Base-by-base conservation (phyloP, 2,888 invertebrate species). In the Asteroscopus sphinx region DNA sequence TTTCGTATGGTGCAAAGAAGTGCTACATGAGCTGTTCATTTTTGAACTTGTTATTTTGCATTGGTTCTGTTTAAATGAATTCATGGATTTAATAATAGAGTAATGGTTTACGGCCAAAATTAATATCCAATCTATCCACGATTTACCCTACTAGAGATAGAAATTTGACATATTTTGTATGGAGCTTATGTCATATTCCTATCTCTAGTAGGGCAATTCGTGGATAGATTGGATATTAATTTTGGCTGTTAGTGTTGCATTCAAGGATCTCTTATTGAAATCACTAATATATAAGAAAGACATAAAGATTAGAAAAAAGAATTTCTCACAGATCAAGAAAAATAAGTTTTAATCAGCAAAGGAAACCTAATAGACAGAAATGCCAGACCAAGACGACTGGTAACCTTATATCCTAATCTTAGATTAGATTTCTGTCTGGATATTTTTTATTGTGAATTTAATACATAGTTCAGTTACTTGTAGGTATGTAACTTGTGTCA, bases 401-500 rank as follows among this genome's bases (percentile, higher is more conserved):
- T 45, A 65, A 53, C 6, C 9, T 41, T 37, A 59, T 64, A n/a
- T 21, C 2, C 4, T 21, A 59, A 12, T 17, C 5, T 3, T 8
- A 35, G 40, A 53, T 59, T 25, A 48, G 26, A 13, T 46, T 42
- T 59, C 36, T 8, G 25, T 41, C 7, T 11, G 2, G 13, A 48
- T 21, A 17, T 41, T 59, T 53, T 52, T 49, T 65, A 30, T 28
- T 33, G 17, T 3, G 25, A 35, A 40, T n/a, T n/a, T n/a, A n/a
- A n/a, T 37, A 6, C 2, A n/a, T 15, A 25, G n/a, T 9, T 58
- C 9, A 11, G 1, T 2, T 30, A n/a, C n/a, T n/a, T n/a, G n/a
- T n/a, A n/a, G n/a, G 7, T 30, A 17, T 17, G 37, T 26, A 7
- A 26, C 17, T 13, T n/a, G n/a, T 3, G 41, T 36, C n/a, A 12